These are phyloP conservation scores for Amblyjoppa fuscipennis DNA, from an alignment of 2,888 invertebrate species.

Conservation along the genomic window DNA sequence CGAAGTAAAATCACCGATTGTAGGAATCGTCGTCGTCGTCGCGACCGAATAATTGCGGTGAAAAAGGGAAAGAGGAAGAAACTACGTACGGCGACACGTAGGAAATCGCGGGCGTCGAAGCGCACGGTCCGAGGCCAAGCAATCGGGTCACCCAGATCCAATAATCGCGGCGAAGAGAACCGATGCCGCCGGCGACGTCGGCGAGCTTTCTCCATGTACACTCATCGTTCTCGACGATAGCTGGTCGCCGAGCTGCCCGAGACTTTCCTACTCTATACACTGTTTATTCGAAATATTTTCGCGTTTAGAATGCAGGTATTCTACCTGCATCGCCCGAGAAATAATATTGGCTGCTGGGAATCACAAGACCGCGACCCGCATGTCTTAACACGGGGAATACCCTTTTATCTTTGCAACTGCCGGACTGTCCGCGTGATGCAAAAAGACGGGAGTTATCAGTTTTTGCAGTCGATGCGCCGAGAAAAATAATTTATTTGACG, in stretches of 20 bases:
- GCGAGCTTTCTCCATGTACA: slow-evolving; percentile 36
- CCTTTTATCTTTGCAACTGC: background rate
- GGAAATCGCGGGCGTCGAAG: slow-evolving; percentile 45
- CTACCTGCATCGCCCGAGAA: background rate
- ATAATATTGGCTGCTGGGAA: background rate
- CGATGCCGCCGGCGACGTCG: slow-evolving; percentile 28
- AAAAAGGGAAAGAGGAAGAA: slow-evolving; percentile 51
- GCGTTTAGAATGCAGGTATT: too few relatives aligned
- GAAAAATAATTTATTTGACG: too few relatives aligned
- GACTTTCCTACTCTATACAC: background rate
- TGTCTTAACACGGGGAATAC: background rate
- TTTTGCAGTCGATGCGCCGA: background rate
- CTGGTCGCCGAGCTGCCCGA: background rate
- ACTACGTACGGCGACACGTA: slow-evolving; percentile 50
- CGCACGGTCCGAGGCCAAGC: slow-evolving; percentile 68
- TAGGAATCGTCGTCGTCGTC: slow-evolving; percentile 48
- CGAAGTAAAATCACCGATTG: slow-evolving; percentile 33
- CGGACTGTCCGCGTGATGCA: too few relatives aligned
- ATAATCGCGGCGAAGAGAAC: slow-evolving; percentile 76
- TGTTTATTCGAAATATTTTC: too few relatives aligned
- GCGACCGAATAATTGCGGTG: slow-evolving; percentile 56
- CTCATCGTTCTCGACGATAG: slow-evolving; percentile 3
- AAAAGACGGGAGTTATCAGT: too few relatives aligned
- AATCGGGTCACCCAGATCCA: slow-evolving; percentile 84
- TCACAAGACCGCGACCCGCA: background rate